Conservation (phyloP, 2,888 invertebrate genomes). For the Lucinisca nassula region DNA sequence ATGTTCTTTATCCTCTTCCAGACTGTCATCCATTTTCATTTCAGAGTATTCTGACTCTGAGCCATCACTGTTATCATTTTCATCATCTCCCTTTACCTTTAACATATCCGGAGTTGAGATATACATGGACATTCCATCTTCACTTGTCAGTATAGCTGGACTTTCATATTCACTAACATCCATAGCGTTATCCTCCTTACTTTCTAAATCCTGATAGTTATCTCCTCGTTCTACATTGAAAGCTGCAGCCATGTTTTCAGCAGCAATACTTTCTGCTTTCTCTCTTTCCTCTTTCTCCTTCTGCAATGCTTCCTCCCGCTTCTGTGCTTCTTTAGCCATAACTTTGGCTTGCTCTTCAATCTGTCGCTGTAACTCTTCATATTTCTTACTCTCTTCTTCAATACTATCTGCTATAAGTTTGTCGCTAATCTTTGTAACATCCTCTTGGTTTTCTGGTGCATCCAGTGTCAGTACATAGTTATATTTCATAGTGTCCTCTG, state of each 20-base stretch:
- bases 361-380: constrained; percentile 19
- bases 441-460: not conserved
- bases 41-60: not conserved
- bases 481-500: not conserved
- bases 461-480: not conserved
- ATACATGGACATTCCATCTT: constrained; percentile 73
- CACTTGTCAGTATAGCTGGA: constrained; percentile 55
- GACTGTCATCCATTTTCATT: not conserved
- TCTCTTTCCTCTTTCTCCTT: constrained; percentile 21
- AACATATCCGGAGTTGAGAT: constrained; percentile 51
- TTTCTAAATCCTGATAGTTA: not conserved
- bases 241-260: not conserved
- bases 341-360: constrained; percentile 47
- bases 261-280: not conserved
- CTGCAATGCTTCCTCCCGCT: constrained; percentile 29
- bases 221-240: constrained; percentile 12
- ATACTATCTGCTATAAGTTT: constrained; percentile 2
- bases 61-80: constrained; percentile 31
- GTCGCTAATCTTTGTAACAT: not conserved
- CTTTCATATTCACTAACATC: constrained; percentile 35
- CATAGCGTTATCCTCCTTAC: not conserved
- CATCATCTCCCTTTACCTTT: constrained; percentile 40
- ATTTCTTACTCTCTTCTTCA: constrained; percentile 4
- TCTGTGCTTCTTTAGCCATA: constrained; percentile 57
- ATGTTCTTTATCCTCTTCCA: not conserved